Conservation (phyloP, 2,888 invertebrate species). For the Octodonta nipae region DNA sequence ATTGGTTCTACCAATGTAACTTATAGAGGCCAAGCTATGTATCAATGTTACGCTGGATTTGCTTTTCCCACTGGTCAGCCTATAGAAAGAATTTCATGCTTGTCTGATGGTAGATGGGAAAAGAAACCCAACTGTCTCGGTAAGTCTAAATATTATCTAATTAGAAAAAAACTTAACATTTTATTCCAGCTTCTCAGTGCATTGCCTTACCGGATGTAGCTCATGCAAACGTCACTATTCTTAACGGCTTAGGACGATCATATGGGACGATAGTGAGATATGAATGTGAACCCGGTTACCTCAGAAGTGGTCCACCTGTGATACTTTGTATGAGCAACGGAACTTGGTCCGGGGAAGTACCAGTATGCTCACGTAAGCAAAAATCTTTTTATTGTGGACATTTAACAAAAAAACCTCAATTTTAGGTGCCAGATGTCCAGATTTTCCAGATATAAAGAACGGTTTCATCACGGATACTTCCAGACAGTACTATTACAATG, state of each 20-base stretch:
- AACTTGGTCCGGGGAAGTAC: slow-evolving; percentile 86
- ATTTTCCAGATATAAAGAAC: slow-evolving; percentile 69
- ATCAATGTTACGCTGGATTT: slow-evolving; percentile 93
- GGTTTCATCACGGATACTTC: slow-evolving; percentile 73
- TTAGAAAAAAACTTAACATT: too few species aligned
- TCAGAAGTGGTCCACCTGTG: slow-evolving; percentile 76
- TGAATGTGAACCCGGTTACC: slow-evolving; percentile 84
- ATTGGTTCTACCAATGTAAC: slow-evolving; percentile 92
- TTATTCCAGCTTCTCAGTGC: slow-evolving; percentile 68
- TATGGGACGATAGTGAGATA: slow-evolving; percentile 87
- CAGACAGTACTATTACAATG: slow-evolving; percentile 68
- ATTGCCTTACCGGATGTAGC: slow-evolving; percentile 73
- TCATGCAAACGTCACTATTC: slow-evolving; percentile 71
- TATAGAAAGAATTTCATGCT: slow-evolving; percentile 77
- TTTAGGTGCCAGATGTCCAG: slow-evolving; percentile 52
- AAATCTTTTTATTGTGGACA: slow-evolving; percentile 2
- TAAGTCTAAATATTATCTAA: too few species aligned
- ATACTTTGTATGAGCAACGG: slow-evolving; percentile 90
- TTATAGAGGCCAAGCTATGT: slow-evolving; percentile 82
- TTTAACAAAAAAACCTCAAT: slow-evolving; percentile 4
- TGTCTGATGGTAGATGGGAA: slow-evolving; percentile 85
- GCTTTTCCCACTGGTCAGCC: slow-evolving; percentile 80
- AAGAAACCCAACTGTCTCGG: slow-evolving; percentile 80
- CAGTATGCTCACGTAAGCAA: slow-evolving; percentile 62
- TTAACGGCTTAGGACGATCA: slow-evolving; percentile 82